Conservation (phyloP, 2,888 invertebrate genomes). For the Halictus ligatus region DNA sequence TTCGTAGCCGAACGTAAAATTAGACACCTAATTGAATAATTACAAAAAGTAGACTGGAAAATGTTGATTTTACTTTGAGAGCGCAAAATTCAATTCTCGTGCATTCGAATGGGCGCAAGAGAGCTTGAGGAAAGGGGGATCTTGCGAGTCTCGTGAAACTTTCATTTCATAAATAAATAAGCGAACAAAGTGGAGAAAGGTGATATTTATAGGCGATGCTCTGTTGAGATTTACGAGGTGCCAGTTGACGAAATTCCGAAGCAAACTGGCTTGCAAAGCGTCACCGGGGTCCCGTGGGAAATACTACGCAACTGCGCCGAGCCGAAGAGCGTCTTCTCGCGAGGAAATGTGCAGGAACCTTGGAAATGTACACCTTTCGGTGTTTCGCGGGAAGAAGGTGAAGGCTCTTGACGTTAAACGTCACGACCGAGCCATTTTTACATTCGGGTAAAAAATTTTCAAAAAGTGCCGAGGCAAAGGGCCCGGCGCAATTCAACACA, state of each 20-base stretch:
- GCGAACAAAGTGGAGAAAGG: background rate
- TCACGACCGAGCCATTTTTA: background rate
- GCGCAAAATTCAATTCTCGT: background rate
- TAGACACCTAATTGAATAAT: too few species aligned
- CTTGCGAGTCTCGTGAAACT: background rate
- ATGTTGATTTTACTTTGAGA: too few species aligned
- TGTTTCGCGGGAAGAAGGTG: background rate
- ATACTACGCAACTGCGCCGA: background rate
- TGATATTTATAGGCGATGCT: background rate
- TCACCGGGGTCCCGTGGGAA: background rate
- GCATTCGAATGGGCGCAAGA: background rate
- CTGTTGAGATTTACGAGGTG: background rate
- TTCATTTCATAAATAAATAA: background rate
- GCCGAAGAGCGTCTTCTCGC: background rate
- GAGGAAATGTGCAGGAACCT: background rate
- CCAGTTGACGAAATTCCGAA: background rate
- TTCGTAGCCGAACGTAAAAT: too few species aligned
- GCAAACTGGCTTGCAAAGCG: background rate
- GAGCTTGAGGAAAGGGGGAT: background rate
- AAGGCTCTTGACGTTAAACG: background rate
- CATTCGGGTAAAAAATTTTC: background rate
- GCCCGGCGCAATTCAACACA: background rate
- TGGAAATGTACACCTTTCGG: background rate
- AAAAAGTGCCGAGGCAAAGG: accelerated
- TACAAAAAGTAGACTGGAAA: too few species aligned